Conservation (phyloP, 53 echinoderm and acorn worm species). For the Crossaster papposus region DNA sequence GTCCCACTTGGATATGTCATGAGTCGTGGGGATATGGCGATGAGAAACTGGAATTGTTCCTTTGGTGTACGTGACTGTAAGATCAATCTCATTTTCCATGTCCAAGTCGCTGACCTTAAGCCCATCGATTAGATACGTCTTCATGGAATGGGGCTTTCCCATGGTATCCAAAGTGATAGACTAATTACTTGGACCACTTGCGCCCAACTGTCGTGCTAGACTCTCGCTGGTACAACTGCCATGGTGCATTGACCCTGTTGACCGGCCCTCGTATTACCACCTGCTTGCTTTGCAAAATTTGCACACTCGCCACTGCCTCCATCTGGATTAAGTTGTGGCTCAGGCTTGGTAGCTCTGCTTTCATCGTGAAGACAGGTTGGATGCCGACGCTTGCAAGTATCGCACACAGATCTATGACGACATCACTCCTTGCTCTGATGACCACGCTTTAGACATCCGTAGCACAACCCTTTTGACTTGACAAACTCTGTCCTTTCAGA, state of each 20-base stretch:
- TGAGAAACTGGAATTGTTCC: constrained; percentile 51
- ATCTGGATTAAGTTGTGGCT: constrained; percentile 16
- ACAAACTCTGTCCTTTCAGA: constrained; percentile 49
- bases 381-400: constrained; percentile 23
- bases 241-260: constrained; percentile 52
- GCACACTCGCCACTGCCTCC: constrained; percentile 9
- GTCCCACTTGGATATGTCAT: constrained; percentile 60
- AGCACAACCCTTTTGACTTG: constrained; percentile 60
- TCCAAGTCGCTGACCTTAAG: constrained; percentile 52
- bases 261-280: constrained; percentile 42
- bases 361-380: constrained; percentile 51
- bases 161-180: constrained; percentile 56
- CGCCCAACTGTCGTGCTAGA: constrained; percentile 42
- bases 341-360: constrained; percentile 15
- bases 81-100: constrained; percentile 30
- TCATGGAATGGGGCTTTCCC: constrained; percentile 31
- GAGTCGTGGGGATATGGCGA: constrained; percentile 51
- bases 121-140: constrained; percentile 34
- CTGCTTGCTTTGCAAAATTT: constrained; percentile 6
- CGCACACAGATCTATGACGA: constrained; percentile 16
- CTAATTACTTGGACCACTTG: constrained; percentile 48
- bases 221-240: constrained; percentile 53
- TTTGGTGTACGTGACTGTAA: constrained; percentile 53
- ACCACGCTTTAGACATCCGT: constrained; percentile 41
- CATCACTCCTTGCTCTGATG: constrained; percentile 69